Conservation (phyloP, 2,888 invertebrate species). For the Loripinus fragilis region DNA sequence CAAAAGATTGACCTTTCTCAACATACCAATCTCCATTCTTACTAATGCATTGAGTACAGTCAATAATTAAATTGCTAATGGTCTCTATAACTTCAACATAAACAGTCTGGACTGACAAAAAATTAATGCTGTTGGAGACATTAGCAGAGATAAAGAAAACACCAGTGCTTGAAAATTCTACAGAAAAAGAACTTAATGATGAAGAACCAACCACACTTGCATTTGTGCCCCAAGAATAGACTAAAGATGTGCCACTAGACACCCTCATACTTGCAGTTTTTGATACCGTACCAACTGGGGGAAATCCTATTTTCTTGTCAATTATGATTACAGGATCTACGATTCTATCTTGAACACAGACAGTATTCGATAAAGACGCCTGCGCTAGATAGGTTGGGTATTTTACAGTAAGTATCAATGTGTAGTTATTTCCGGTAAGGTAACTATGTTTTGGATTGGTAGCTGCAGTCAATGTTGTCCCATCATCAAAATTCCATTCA, state of each 20-base stretch:
- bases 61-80: conserved; percentile 57
- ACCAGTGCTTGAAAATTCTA: conserved; percentile 37
- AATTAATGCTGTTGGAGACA: conserved; percentile 63
- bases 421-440: conserved; percentile 51
- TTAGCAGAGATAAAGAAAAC: conserved; percentile 51
- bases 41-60: conserved; percentile 47
- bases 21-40: conserved; percentile 53
- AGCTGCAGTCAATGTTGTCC: not conserved
- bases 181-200: conserved; percentile 10
- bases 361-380: conserved; percentile 14
- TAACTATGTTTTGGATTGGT: conserved; percentile 36
- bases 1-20: conserved; percentile 48
- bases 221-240: conserved; percentile 53
- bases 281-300: conserved; percentile 30
- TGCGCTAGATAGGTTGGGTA: conserved; percentile 46
- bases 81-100: conserved; percentile 59
- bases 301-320: conserved; percentile 39
- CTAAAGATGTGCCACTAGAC: conserved; percentile 37
- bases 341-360: conserved; percentile 63
- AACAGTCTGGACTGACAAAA: conserved; percentile 24
- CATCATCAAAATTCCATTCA: conserved; percentile 61
- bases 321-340: conserved; percentile 31
- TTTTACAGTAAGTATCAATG: conserved; percentile 49
- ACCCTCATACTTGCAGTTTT: conserved; percentile 39
- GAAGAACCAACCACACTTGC: conserved; percentile 33